Evolutionary conservation across 2,888 invertebrate genomes (phyloP).

Genomic region (Stegophylla sp.): DNA sequence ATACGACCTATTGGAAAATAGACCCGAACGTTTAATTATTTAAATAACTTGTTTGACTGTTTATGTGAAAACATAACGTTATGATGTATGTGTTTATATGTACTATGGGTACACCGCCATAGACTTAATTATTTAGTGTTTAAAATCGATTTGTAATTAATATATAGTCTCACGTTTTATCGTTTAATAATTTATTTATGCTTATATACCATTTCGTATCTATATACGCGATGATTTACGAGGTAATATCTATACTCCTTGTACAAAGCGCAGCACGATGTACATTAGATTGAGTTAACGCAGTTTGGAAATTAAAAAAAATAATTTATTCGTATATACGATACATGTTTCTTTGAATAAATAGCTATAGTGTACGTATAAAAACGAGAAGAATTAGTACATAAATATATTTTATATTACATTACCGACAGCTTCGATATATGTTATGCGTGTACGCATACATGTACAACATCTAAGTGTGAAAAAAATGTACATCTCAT

Average conservation of each 20-base stretch:
- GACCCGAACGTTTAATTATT: not conserved
- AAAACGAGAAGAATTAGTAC: not conserved
- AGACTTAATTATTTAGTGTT: conserved; percentile 10
- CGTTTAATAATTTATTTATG: conserved; percentile 12
- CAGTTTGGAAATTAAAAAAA: conserved; percentile 43
- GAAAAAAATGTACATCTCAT: too few species aligned
- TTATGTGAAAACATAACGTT: not conserved
- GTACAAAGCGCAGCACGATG: not conserved
- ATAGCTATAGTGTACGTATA: not conserved
- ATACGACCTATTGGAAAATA: not conserved
- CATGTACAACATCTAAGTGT: too few species aligned
- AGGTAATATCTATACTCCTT: not conserved
- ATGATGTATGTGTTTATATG: not conserved
- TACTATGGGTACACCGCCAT: not conserved
- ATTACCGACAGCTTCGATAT: too few species aligned
- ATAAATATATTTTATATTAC: too few species aligned
- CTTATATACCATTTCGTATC: not conserved
- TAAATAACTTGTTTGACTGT: conserved; percentile 19
- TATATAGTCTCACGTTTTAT: not conserved
- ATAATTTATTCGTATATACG: conserved; percentile 21
- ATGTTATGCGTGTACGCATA: too few species aligned
- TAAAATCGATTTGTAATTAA: conserved; percentile 35
- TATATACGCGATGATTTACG: conserved; percentile 18
- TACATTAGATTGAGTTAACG: conserved; percentile 12
- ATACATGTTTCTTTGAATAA: not conserved